These are phyloP conservation scores for Fragariocoptes setiger DNA, from an alignment of 1,140 invertebrate species.

Conservation along the genomic window DNA sequence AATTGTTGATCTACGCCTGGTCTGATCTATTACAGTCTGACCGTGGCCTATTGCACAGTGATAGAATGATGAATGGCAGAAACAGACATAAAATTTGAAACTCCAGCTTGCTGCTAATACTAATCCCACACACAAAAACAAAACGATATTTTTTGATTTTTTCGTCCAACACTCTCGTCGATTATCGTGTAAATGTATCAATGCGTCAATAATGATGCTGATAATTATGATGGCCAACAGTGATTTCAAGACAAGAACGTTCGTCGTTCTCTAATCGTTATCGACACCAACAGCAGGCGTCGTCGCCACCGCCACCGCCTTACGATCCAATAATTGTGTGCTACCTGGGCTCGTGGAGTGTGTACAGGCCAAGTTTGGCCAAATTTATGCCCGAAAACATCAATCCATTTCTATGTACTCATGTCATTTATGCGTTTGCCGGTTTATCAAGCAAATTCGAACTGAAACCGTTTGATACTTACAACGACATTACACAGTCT, in stretches of 20 bases:
- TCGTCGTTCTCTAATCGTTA: not conserved
- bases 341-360: slow-evolving; percentile 58
- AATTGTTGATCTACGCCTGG: too few relatives aligned
- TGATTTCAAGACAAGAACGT: not conserved
- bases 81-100: too few relatives aligned
- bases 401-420: slow-evolving; percentile 74
- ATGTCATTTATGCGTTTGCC: slow-evolving; percentile 74
- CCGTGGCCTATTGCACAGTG: too few relatives aligned
- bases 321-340: slow-evolving; percentile 28
- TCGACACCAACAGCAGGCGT: not conserved
- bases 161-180: not conserved
- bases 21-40: too few relatives aligned
- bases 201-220: too few relatives aligned
- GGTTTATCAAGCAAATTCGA: slow-evolving; percentile 65
- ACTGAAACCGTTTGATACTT: slow-evolving; percentile 65
- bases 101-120: too few relatives aligned
- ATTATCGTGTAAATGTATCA: not conserved
- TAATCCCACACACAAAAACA: too few relatives aligned
- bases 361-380: slow-evolving; percentile 42
- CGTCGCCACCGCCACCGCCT: not conserved
- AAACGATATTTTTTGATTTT: not conserved
- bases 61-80: too few relatives aligned
- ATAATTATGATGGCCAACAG: too few relatives aligned
- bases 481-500: slow-evolving; percentile 81
- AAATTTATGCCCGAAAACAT: slow-evolving; percentile 78